phyloP scores from a whole-genome alignment of 2,113 vertebrate genomes.

The Psettodes erumei region DNA sequence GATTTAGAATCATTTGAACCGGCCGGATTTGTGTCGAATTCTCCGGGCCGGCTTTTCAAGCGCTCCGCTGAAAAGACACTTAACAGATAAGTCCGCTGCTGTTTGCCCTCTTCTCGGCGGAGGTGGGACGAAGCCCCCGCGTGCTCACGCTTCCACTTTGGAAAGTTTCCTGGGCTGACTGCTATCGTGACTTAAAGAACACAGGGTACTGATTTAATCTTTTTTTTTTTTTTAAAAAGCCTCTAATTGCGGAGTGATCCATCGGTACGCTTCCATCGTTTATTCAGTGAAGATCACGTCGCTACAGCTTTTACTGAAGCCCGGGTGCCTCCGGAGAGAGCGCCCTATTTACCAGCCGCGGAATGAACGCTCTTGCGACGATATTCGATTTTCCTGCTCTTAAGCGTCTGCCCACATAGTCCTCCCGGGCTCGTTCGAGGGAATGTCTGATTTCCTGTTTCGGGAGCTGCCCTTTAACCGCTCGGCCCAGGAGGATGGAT shows the following conservation, averaged over 20 bases:
- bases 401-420: slow-evolving; percentile 39
- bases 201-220: slow-evolving; percentile 10
- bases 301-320: slow-evolving; percentile 36
- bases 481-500: slow-evolving; percentile 27
- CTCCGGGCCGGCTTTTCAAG: neutral
- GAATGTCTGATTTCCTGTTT: slow-evolving; percentile 56
- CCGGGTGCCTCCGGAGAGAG: slow-evolving; percentile 46
- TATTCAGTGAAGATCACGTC: slow-evolving; percentile 28
- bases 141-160: too few species aligned
- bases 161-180: too few species aligned
- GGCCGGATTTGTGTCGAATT: neutral
- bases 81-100: neutral
- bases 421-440: slow-evolving; percentile 43
- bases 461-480: slow-evolving; percentile 49
- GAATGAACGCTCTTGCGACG: slow-evolving; percentile 39
- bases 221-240: too few species aligned
- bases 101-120: neutral
- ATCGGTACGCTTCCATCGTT: slow-evolving; percentile 10
- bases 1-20: neutral
- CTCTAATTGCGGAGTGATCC: neutral
- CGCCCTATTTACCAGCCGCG: slow-evolving; percentile 55
- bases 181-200: slow-evolving; percentile 14
- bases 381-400: slow-evolving; percentile 61
- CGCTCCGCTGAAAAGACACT: slow-evolving; percentile 1
- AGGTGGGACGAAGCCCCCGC: neutral